These are phyloP conservation scores for Agonopterix heracliana DNA, from an alignment of 2,888 invertebrate genomes.

Conservation along the genomic window DNA sequence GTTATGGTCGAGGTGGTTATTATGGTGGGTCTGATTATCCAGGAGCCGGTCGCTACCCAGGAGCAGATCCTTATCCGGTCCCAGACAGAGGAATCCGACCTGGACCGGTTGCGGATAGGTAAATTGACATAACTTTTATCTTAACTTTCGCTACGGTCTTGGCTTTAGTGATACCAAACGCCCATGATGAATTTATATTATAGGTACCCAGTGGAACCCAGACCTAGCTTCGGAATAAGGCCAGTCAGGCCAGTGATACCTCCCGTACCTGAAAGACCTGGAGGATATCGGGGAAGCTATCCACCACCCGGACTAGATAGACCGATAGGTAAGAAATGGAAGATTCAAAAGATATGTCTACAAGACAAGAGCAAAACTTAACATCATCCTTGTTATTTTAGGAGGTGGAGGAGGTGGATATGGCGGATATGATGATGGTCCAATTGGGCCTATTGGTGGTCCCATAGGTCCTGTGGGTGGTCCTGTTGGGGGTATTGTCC, in stretches of 20 bases:
- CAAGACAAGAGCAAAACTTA: not conserved
- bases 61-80: slow-evolving; percentile 55
- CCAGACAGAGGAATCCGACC: slow-evolving; percentile 61
- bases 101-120: slow-evolving; percentile 40
- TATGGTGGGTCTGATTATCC: slow-evolving; percentile 52
- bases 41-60: slow-evolving; percentile 52
- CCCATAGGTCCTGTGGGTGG: slow-evolving; percentile 47
- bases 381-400: not conserved
- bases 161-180: not conserved
- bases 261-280: slow-evolving; percentile 43
- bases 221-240: slow-evolving; percentile 54
- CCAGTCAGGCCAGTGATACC: slow-evolving; percentile 32
- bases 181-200: not conserved
- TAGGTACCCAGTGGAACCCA: slow-evolving; percentile 61
- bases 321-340: slow-evolving; percentile 43
- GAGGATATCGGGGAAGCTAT: slow-evolving; percentile 72
- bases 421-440: slow-evolving; percentile 37
- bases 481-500: slow-evolving; percentile 48
- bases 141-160: not conserved
- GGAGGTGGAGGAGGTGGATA: slow-evolving; percentile 32
- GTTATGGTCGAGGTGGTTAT: slow-evolving; percentile 61
- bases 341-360: not conserved
- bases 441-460: slow-evolving; percentile 24
- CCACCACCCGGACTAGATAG: slow-evolving; percentile 59
- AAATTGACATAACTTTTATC: not conserved